phyloP scores from a whole-genome alignment of 1,140 invertebrate species.

The Hestina assimilis region DNA sequence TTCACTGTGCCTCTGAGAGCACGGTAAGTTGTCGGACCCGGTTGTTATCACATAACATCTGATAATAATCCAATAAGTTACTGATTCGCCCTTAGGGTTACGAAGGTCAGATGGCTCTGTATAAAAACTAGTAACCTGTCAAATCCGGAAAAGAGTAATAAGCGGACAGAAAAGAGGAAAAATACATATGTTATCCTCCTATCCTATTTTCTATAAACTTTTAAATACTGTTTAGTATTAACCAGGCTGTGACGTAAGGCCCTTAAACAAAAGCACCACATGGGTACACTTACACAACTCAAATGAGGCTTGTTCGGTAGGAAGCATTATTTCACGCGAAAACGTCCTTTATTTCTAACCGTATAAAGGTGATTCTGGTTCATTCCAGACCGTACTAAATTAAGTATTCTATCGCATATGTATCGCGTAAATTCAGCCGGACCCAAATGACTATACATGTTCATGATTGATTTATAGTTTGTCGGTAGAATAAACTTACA shows the following conservation, averaged over 20 bases:
- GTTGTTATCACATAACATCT: too few relatives aligned
- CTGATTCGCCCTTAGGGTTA: too few relatives aligned
- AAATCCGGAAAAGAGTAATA: too few relatives aligned
- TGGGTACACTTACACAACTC: constrained; percentile 11
- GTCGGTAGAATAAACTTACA: not conserved
- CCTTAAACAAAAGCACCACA: constrained; percentile 3
- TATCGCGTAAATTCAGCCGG: constrained; percentile 6
- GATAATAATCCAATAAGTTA: too few relatives aligned
- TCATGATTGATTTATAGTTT: constrained; percentile 8
- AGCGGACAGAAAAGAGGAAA: too few relatives aligned
- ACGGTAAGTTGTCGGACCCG: too few relatives aligned
- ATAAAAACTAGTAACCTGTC: too few relatives aligned
- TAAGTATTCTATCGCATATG: constrained; percentile 6
- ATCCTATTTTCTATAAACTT: not conserved
- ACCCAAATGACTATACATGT: constrained; percentile 10
- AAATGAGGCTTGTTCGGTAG: constrained; percentile 1
- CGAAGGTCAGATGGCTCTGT: too few relatives aligned
- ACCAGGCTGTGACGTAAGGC: not conserved
- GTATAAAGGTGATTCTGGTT: not conserved
- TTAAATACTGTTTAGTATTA: not conserved
- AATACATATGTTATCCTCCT: not conserved
- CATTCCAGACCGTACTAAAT: not conserved
- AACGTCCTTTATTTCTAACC: not conserved
- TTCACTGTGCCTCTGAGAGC: too few relatives aligned
- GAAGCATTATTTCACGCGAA: not conserved